Evolutionary conservation across 1,140 invertebrate genomes (phyloP), one percentile per base, ranked within the genome.

Genomic region (Phymastichus coffea): DNA sequence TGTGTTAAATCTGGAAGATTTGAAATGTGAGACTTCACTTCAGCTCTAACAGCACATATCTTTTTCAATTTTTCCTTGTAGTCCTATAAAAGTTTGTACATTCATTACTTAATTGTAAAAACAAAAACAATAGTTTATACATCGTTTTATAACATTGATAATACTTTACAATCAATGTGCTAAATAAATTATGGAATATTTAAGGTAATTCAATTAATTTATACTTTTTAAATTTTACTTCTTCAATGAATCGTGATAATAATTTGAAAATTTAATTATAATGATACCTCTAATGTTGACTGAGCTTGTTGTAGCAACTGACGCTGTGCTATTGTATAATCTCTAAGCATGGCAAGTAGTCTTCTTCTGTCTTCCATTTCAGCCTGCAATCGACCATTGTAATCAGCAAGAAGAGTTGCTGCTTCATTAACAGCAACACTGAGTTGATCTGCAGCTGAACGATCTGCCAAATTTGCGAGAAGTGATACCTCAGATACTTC

Each of bases 401-500:
- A 98, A 40, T 95, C 91, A 12, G 89, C 88, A 20, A 98, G 77
- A 26, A 98, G 73, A 46, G 87, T 80, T 40, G 93, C 88, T 1
- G 95, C 95, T 62, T 93, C 92, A 66, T 94, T 91, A 0, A 97
- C 94, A 74, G 91, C 83, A 23, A 83, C 75, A 61, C 85, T 86
- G 22, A 94, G 77, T 67, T 86, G 85, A 67, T 88, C 83, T 1
- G 89, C 91, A 22, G 85, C 83, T 66, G 86, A 83, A 71, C 87
- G 86, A 76, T 92, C 92, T 85, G 81, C 85, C 66, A 93, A 81
- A 82, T 92, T 92, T 61, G 87, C 85, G 38, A 97, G 83, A 69
- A 92, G 84, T 64, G 87, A 86, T 9, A 94, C 86, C 85, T 98
- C 95, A 3, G 94, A 96, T 3, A 98, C 94, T 83, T 97, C 94